Evolutionary conservation across 2,888 invertebrate species (phyloP).

Genomic region (Gibbula magus): DNA sequence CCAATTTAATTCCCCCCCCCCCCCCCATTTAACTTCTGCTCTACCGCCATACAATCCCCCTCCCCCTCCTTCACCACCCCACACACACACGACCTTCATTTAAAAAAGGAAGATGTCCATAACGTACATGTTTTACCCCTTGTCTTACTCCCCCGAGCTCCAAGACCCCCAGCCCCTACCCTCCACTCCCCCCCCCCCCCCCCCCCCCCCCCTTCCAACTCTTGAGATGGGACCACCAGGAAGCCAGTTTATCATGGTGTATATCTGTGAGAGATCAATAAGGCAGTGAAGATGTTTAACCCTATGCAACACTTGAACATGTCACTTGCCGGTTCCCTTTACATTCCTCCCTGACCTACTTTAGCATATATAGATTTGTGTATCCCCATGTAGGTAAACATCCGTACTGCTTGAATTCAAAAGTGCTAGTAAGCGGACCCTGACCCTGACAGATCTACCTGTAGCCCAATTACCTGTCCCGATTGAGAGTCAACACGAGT

Average conservation of each 20-base stretch:
- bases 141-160: no score
- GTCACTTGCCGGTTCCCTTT: background rate
- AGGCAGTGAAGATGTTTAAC: background rate
- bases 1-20: background rate
- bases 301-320: background rate
- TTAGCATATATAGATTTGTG: background rate
- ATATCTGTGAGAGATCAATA: background rate
- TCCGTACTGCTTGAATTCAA: background rate
- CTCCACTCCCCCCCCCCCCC: background rate
- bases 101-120: no score
- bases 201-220: background rate
- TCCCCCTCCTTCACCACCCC: background rate
- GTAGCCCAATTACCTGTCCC: no score
- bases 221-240: background rate
- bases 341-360: background rate
- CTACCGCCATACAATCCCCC: background rate
- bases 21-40: background rate
- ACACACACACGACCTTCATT: background rate
- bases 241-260: background rate
- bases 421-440: background rate
- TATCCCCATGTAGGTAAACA: constrained; percentile 6
- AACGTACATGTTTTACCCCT: no score
- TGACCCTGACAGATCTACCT: no score
- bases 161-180: no score
- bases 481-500: no score